A percentile compares a stretch with the other conserved stretches of the same genome.
phyloP scores from a whole-genome alignment of 2,888 invertebrate species.

The Deroplatys truncata region DNA sequence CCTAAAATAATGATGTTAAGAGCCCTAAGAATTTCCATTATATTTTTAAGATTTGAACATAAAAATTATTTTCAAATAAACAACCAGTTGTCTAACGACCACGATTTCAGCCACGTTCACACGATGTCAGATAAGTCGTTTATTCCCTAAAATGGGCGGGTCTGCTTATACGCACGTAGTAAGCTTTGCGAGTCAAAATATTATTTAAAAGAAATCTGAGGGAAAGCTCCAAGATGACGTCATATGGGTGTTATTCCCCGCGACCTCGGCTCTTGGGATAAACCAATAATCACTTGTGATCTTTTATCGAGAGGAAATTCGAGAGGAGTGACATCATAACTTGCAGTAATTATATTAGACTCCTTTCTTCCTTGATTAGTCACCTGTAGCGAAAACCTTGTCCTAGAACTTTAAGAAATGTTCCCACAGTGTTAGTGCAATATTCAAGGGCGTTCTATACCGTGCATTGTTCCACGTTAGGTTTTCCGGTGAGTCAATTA shows the following conservation, averaged over 20 bases:
- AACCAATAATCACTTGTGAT: background rate
- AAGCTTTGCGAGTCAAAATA: background rate
- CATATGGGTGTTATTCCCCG: background rate
- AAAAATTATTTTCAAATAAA: too few species aligned
- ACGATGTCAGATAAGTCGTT: background rate
- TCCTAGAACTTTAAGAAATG: background rate
- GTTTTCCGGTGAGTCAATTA: background rate
- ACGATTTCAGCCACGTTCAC: too few species aligned
- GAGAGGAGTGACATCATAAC: background rate
- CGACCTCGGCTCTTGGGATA: background rate
- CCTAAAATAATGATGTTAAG: too few species aligned
- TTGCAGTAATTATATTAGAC: background rate
- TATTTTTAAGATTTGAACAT: too few species aligned
- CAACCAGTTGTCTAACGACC: too few species aligned
- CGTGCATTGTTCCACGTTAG: background rate
- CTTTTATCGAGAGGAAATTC: background rate
- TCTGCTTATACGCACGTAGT: background rate
- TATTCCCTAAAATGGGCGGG: background rate
- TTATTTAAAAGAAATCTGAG: background rate
- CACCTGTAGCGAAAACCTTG: background rate
- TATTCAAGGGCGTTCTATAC: background rate
- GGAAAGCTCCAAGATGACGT: background rate
- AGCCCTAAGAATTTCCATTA: too few species aligned
- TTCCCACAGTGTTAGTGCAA: background rate
- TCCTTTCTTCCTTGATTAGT: background rate